Conservation (phyloP, 2,888 invertebrate genomes). For the Schrankia costaestrigalis region DNA sequence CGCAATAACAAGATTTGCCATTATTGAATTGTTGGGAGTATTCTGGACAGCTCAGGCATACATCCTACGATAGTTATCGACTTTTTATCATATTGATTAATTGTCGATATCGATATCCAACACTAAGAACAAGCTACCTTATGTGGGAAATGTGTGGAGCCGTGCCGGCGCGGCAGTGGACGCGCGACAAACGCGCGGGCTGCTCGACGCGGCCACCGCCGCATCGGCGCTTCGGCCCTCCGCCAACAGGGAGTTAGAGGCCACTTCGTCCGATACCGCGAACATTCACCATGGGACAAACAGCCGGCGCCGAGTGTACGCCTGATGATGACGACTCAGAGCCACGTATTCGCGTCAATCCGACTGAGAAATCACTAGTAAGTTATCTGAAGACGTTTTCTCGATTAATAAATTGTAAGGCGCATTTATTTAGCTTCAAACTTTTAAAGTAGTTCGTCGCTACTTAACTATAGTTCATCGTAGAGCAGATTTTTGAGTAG, state of each 20-base stretch:
- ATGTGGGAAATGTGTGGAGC: constrained; percentile 37
- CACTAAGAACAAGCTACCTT: constrained; percentile 45
- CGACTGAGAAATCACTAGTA: constrained; percentile 77
- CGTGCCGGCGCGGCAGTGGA: constrained; percentile 62
- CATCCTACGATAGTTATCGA: not conserved
- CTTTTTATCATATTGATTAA: not conserved
- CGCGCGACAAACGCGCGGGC: constrained; percentile 73
- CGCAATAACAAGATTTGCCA: too few relatives aligned
- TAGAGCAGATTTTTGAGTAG: too few relatives aligned
- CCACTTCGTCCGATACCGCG: constrained; percentile 22
- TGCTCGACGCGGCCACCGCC: constrained; percentile 68
- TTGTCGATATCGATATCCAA: constrained; percentile 27
- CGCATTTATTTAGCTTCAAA: too few relatives aligned
- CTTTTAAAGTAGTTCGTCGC: too few relatives aligned
- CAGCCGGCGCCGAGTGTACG: constrained; percentile 75
- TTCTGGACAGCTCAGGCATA: too few relatives aligned
- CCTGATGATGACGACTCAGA: constrained; percentile 74
- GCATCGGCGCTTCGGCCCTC: constrained; percentile 50
- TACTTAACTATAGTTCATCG: too few relatives aligned
- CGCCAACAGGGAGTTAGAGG: constrained; percentile 12
- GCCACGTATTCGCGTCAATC: constrained; percentile 74
- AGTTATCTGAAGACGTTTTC: constrained; percentile 47
- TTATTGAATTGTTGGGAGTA: too few relatives aligned
- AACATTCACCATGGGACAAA: constrained; percentile 72
- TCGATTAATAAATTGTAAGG: too few relatives aligned